Evolutionary conservation across 2,888 invertebrate genomes (phyloP), one percentile per base, ranked within the genome.

Genomic region (Apodemia hepburni): DNA sequence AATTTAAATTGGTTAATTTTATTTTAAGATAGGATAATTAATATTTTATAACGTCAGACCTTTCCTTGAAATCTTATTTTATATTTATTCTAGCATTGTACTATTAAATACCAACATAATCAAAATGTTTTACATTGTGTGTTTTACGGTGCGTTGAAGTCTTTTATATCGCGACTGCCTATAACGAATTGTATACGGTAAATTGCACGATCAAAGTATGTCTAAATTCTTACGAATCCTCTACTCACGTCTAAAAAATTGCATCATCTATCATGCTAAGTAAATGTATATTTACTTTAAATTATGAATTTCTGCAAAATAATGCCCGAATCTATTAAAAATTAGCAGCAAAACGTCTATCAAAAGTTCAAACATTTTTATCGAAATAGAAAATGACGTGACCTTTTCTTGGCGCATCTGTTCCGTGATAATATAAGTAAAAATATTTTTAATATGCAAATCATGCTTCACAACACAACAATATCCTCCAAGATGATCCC

Each of bases 131-230:
- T 22, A 22, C 22, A 22, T 22, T 22, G 22, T 22, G 22, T 22
- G 22, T 22, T 22, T 22, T 22, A 17, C 18, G 17, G 51, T 63
- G 69, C 68, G 68, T 69, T 68, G 66, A 69, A 58, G 66, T 69
- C 69, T 68, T 69, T 69, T 69, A 18, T 38, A 63, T 29, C 42
- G 63, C 60, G 47, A 27, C 58, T 49, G 33, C 1, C 33, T 33
- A 2, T 8, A 33, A 33, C 6, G 5, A 3, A 5, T 7, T 33
- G 33, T 33, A 33, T 5, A 33, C 8, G 33, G 33, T 33, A 33
- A 33, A 33, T n/a, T n/a, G n/a, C n/a, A n/a, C 33, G 9, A 33
- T 33, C 9, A 2, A 9, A 29, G 0, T 29, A 29, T 29, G 29
- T 29, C 29, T 29, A 4, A 29, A 29, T 29, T 29, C 29, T 29